Base-by-base conservation (phyloP, 2,113 vertebrate genomes). In the Takifugu bimaculatus region DNA sequence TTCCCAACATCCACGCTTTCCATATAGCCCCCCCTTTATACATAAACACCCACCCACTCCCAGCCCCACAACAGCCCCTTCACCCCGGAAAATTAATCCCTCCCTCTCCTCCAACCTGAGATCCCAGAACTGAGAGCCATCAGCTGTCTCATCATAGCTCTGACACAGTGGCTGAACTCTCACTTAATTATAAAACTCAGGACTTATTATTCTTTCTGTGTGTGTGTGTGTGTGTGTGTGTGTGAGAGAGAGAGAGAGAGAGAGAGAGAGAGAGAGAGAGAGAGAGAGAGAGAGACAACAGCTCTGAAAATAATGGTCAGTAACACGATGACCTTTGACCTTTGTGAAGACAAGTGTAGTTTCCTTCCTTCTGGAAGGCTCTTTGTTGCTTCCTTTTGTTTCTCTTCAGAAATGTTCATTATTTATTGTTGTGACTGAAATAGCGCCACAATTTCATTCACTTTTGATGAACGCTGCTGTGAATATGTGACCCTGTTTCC, bases 81-180 rank as follows among this genome's bases (percentile, higher is more conserved):
- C 51, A 13, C 39, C 54, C 51, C 58, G 59, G 25, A 39, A 44
- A 52, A 73, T 64, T 65, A 81, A 63, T 26, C 47, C 68, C 68
- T 56, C 14, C 32, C 4, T 6, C 45, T n/a, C n/a, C 4, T 10
- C 35, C 62, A 48, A 63, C 69, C 70, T 70, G 70, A 65, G 70
- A 58, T 68, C 73, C 73, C 77, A 20, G 20, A 20, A 20, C 20
- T 82, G 81, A 82, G 79, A 79, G 79, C 78, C 71, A 63, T 87
- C 85, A 84, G 83, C 83, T 87, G 85, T 79, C 68, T 62, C 39
- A 74, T 70, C 79, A 61, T 75, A 73, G 80, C 76, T 76, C 70
- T 65, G 68, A 80, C 79, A 71, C 70, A 44, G 54, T 60, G 81
- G 60, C 81, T 81, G 84, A 53, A 82, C 68, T 78, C 83, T 80